Evolutionary conservation across 2,797 vertebrate species (phyloP).

Genomic region (Vipera ursinii): DNA sequence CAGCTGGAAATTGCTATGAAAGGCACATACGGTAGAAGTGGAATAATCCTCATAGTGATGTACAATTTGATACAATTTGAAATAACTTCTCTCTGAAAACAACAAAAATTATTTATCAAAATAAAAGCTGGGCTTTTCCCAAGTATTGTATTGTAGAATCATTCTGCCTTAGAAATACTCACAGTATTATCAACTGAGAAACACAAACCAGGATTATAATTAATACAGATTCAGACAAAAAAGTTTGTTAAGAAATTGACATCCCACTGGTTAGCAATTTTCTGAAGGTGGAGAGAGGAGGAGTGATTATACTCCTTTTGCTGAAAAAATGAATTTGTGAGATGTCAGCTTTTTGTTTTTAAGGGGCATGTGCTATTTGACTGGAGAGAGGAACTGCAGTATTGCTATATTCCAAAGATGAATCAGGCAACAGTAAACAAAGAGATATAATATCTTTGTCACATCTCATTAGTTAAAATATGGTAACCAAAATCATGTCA

Average conservation of each 20-base stretch:
- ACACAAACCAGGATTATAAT: not conserved
- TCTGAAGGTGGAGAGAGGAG: not conserved
- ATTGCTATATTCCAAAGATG: not conserved
- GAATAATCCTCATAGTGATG: not conserved
- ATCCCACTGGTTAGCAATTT: not conserved
- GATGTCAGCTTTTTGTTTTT: not conserved
- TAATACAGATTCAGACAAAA: not conserved
- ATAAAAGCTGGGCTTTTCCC: not conserved
- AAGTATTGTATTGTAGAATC: constrained; percentile 16
- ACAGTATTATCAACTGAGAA: not conserved
- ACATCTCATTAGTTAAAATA: not conserved
- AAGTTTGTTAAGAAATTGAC: not conserved
- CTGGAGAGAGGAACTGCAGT: not conserved
- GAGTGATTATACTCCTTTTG: not conserved
- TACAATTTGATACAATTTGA: not conserved
- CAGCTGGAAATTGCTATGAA: not conserved
- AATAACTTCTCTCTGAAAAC: not conserved
- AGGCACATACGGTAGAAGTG: not conserved
- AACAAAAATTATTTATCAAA: not conserved
- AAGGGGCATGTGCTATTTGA: not conserved
- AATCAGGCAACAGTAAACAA: not conserved
- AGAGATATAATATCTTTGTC: not conserved
- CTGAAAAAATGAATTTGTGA: not conserved
- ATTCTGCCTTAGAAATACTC: not conserved
- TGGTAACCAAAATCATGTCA: not conserved